Conservation (phyloP, 2,797 vertebrate species). For the Steatocranus sp. region DNA sequence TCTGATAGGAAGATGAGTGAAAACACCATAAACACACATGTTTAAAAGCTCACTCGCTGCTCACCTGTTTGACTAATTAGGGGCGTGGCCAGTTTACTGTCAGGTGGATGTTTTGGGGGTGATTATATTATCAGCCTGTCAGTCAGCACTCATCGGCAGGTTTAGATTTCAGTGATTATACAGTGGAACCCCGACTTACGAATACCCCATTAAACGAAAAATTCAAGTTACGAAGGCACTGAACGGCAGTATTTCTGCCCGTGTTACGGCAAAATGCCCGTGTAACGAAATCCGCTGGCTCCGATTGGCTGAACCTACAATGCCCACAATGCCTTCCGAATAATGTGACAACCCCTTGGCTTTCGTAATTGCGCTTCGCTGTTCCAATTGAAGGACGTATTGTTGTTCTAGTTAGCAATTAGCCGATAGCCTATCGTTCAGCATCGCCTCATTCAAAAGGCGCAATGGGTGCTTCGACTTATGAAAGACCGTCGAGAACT, state of each 20-base stretch:
- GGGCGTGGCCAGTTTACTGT: not conserved
- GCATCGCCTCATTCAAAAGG: too few relatives aligned
- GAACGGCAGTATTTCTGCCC: not conserved
- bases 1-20: not conserved
- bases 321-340: not conserved
- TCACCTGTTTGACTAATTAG: not conserved
- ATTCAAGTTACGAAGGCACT: not conserved
- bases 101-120: not conserved
- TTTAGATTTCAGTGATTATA: not conserved
- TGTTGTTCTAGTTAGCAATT: not conserved
- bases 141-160: not conserved
- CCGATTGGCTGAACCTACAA: not conserved
- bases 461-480: too few relatives aligned
- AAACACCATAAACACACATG: not conserved
- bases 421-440: not conserved
- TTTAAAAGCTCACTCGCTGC: not conserved
- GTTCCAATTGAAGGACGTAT: rapidly evolving
- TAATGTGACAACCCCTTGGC: not conserved
- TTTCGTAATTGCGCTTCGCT: not conserved
- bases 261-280: not conserved
- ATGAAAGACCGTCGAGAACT: too few relatives aligned
- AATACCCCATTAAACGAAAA: not conserved
- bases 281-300: not conserved
- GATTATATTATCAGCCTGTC: not conserved
- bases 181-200: not conserved